Percentiles rank a stretch among this genome's conserved stretches.
phyloP scores from a whole-genome alignment of 2,797 vertebrate species.

The Poeciliopsis presidionis region DNA sequence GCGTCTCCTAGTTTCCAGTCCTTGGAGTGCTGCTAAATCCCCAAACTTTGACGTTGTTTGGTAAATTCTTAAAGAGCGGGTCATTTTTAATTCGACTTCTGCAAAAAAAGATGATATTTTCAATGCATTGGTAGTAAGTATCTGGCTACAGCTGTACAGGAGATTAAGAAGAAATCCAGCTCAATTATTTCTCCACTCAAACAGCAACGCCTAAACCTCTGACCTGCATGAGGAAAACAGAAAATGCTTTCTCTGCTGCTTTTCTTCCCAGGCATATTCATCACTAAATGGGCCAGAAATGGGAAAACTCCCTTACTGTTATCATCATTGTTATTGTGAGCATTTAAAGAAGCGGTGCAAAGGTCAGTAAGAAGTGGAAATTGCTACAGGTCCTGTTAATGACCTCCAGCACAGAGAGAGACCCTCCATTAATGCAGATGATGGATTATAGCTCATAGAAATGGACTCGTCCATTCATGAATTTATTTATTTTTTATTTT shows the following conservation, averaged over 20 bases:
- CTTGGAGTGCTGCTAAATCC: slow-evolving; percentile 28
- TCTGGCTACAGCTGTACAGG: neutral
- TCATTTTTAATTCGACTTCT: too few relatives aligned
- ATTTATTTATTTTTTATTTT: slow-evolving; percentile 12
- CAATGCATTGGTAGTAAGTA: neutral
- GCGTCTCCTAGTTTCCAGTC: neutral
- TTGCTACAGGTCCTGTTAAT: slow-evolving; percentile 48
- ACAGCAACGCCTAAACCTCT: neutral
- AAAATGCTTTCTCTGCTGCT: neutral
- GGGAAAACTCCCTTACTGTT: slow-evolving; percentile 3
- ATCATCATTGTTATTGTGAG: slow-evolving; percentile 20
- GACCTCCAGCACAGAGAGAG: neutral
- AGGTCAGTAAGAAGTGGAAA: slow-evolving; percentile 45
- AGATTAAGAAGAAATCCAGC: neutral
- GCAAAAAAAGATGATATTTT: neutral
- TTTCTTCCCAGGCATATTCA: neutral
- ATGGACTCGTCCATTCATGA: slow-evolving; percentile 15
- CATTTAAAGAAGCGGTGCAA: slow-evolving; percentile 7
- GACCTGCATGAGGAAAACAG: neutral
- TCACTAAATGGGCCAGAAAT: neutral
- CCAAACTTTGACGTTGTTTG: slow-evolving; percentile 28
- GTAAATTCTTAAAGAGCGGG: slow-evolving; percentile 37
- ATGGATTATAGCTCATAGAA: slow-evolving; percentile 7
- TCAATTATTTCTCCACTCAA: neutral
- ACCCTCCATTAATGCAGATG: slow-evolving; percentile 26